Evolutionary conservation across 2,113 vertebrate genomes (phyloP), one percentile per base, ranked within the genome.

Genomic region (Speoplatyrhinus poulsoni): DNA sequence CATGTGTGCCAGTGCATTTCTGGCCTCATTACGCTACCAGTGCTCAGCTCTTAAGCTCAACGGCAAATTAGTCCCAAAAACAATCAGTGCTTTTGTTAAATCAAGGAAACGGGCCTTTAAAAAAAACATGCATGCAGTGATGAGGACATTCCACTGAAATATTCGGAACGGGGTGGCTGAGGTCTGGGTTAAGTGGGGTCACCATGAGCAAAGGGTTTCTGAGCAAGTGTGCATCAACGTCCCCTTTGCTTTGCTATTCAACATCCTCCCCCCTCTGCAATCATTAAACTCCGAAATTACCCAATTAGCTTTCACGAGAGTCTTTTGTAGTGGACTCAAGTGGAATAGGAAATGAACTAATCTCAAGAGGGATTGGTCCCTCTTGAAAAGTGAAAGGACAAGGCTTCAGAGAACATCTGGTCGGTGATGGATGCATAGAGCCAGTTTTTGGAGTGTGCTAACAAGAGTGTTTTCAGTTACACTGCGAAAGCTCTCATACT

Each of bases 381-480:
- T 55, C 67, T 82, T 63, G 71, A 82, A 67, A 48, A 79, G 65
- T 46, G 78, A 84, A 78, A 54, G 55, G 52, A 79, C 82, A 84
- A 70, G 58, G 69, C 75, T 83, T 77, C 74, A 67, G 55, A 77
- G 77, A 85, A 89, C 90, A 92, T 89, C 85, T 91, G 88, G 88
- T 78, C 77, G 10, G 65, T 77, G 87, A 90, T 80, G 80, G 87
- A 83, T 82, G 80, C 74, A 87, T 76, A 71, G 72, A 84, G 79
- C 82, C 55, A 74, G 80, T 63, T 85, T 82, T 90, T 89, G 83
- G 88, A 87, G 82, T 54, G 72, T 52, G 69, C 85, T 90, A 88
- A 88, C 85, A 88, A 85, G 85, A 83, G 67, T 90, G 87, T 87
- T 91, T 92, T 87, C 66, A 80, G 85, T 89, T 89, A 85, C 53